Base-by-base conservation (phyloP, 2,113 vertebrate species). In the Capreolus pygargus region DNA sequence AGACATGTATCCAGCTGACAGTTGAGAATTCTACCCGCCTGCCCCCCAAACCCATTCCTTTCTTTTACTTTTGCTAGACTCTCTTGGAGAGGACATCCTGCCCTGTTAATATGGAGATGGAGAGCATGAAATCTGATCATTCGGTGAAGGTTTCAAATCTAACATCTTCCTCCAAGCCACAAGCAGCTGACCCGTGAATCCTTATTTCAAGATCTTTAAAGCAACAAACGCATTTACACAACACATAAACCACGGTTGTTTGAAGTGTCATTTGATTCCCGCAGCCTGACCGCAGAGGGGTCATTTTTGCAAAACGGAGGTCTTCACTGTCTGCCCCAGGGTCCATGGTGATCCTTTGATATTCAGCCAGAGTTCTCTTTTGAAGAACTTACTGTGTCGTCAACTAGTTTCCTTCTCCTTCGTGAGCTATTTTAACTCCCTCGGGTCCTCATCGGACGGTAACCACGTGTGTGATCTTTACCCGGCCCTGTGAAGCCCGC, bases 241-340 rank as follows among this genome's bases (percentile, higher is more conserved):
- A 81, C 86, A 47, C 82, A 58, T 50, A 57, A 45, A 91, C 70
- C 67, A 8, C 52, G 1, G 67, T 25, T 93, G 60, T 95, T 78
- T 93, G 60, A 91, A 95, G 86, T 96, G 89, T 95, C 67, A 52
- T 39, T 96, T 83, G 96, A 95, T 60, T 81, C 94, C 36, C 6
- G 5, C n/a, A 58, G 64, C n/a, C 19, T 6, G n/a, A 60, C 28
- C 1, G 0, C 36, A 19, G 27, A 79, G 81, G 78, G 67, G 96
- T 89, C 86, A 36, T n/a, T 93, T 91, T 54, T 30, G 43, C 14
- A 60, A 25, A 47, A 36, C 17, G 10, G 60, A 95, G 92, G 60
- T 36, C 67, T 91, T 86, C 50, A 1, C 10, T 1, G 21, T 76
- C n/a, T 64, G 47, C 94, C 94, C 91, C 47, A 70, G 67, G 82